phyloP scores from a whole-genome alignment of 2,113 vertebrate species.

The Taxidea taxus region DNA sequence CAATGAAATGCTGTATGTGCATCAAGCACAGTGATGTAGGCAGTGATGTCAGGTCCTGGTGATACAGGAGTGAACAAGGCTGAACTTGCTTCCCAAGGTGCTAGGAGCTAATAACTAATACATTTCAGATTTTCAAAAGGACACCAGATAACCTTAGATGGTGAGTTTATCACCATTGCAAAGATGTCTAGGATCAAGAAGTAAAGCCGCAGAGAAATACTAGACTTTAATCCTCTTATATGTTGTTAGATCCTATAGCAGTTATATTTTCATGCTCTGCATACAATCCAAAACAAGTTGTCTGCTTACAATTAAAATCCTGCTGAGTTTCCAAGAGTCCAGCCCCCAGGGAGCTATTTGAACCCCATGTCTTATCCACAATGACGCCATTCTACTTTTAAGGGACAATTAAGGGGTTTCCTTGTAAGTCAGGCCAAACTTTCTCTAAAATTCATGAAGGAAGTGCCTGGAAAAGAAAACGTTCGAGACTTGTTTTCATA shows the following conservation, averaged over 20 bases:
- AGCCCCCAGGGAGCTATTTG: conserved; percentile 75
- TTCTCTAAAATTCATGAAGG: conserved; percentile 78
- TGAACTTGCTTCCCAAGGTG: background rate
- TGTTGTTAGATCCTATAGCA: conserved; percentile 66
- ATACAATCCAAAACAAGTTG: conserved; percentile 82
- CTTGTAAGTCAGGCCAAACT: conserved; percentile 80
- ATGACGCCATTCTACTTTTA: conserved; percentile 81
- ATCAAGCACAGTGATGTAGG: background rate
- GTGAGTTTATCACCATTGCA: background rate
- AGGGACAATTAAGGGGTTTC: conserved; percentile 82
- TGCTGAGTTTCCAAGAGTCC: conserved; percentile 77
- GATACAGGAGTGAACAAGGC: background rate
- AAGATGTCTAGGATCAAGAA: background rate
- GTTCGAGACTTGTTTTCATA: conserved; percentile 67
- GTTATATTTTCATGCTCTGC: conserved; percentile 75
- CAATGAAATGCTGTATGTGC: background rate
- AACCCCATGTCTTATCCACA: conserved; percentile 79
- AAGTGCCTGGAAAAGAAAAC: conserved; percentile 77
- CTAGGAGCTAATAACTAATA: background rate
- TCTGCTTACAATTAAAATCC: conserved; percentile 83
- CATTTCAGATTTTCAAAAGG: conserved; percentile 38
- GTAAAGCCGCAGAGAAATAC: conserved; percentile 20
- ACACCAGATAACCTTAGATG: background rate
- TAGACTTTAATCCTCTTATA: conserved; percentile 69
- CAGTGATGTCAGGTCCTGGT: background rate